Evolutionary conservation across 2,113 vertebrate species (phyloP), one percentile per base, ranked within the genome.

Genomic region (Heterochromis multidens): DNA sequence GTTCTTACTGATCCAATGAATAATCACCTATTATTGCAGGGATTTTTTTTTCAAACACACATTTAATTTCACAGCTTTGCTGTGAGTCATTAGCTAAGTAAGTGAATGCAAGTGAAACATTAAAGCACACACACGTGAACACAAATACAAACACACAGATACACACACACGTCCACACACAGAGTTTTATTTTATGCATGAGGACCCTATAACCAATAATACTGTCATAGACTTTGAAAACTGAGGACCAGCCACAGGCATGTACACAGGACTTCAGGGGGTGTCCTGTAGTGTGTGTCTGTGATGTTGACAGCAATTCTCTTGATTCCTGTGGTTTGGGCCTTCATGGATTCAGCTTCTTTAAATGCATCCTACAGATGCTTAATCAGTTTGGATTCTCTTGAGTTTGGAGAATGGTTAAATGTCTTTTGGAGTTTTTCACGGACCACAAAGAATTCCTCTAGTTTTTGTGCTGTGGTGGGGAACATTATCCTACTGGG

Each of bases 41-140:
- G n/a, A n/a, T 60, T 19, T 37, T 25, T 13, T 52, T 59, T 13
- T 17, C 23, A 17, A 40, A 60, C 46, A 81, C 29, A 35, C 12
- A 70, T 72, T n/a, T 84, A 29, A 74, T 78, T 78, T 80, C 37
- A 74, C 33, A 49, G 70, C 62, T 86, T 77, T 86, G 43, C 58
- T 80, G 54, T 35, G 77, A 54, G 31, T 78, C 23, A 81, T 86
- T 78, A 62, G 77, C 58, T 5, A 21, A 60, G 16, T 56, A 33
- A 57, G 43, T 72, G 40, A 79, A 49, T 27, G 49, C 46, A 74
- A 79, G 63, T 76, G 11, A 81, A 57, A 74, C 56, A 62, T 62
- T 27, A 70, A 63, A 23, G 65, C 9, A 83, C 76, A 23, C 23
- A 33, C 21, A 5, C 7, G 3, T 25, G 3, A 21, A 62, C 58